Evolutionary conservation across 2,797 vertebrate genomes (phyloP), one percentile per base, ranked within the genome.

Genomic region (Pseudocheirus occidentalis): DNA sequence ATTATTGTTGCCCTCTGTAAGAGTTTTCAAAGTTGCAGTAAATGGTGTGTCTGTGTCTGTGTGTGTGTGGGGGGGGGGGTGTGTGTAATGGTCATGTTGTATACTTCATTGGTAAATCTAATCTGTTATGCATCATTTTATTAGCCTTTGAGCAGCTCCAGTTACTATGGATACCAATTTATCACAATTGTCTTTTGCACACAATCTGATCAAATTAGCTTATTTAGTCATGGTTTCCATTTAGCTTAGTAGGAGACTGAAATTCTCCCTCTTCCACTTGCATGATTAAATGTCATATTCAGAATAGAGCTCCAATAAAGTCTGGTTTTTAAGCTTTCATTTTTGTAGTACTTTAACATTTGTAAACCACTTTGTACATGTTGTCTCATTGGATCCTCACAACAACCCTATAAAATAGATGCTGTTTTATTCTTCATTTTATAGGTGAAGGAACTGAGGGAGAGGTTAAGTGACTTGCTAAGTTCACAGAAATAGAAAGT

Each of bases 211-310:
- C 54, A 98, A 98, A 99, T 98, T 98, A 98, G 97, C 97, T 98
- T 98, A 98, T 98, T 98, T 99, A 98, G 98, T 98, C 97, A 98
- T 96, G 96, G 97, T 96, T 98, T 98, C 98, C 98, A 95, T 97
- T 97, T 97, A 97, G 96, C 96, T 98, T 98, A 98, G 98, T 98
- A 98, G 96, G 96, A 97, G 94, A 91, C 97, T 97, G 95, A 97
- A 98, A 96, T 97, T 97, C 98, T 97, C 95, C 96, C 96, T 98
- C 96, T 97, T 98, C 97, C 96, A 97, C 98, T 97, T 95, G 92
- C 94, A 96, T 98, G 96, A 98, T 98, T 98, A 98, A 98, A 95
- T 95, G 62, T 96, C 96, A 97, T 98, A 97, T 97, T 95, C 97
- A 96, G 97, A 96, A 96, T 94, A 97, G 98, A 97, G 96, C 97